These are phyloP conservation scores for Stenopsyche tienmushanensis DNA, from an alignment of 1,140 invertebrate species.

Conservation along the genomic window DNA sequence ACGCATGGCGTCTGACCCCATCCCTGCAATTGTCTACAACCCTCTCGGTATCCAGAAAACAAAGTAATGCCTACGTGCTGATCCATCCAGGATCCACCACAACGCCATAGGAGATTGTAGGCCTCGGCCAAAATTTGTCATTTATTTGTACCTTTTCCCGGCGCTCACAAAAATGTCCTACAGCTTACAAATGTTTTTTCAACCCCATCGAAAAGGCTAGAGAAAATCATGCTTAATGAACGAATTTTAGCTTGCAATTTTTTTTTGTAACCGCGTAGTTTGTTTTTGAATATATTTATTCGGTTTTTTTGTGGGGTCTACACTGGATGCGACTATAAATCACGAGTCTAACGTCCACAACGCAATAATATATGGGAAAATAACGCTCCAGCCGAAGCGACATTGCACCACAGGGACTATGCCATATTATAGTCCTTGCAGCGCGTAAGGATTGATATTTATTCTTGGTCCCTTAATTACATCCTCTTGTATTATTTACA, in stretches of 20 bases:
- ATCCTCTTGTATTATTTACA: no score
- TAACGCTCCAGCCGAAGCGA: constrained; percentile 16
- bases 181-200: no score
- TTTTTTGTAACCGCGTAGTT: background rate
- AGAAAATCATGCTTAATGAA: background rate
- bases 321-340: constrained; percentile 13
- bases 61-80: no score
- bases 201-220: no score
- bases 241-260: background rate
- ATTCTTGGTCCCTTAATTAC: no score
- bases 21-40: no score
- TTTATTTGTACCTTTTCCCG: background rate
- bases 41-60: no score
- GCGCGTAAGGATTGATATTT: constrained; percentile 11
- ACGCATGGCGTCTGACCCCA: no score
- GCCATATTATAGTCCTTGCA: constrained; percentile 8
- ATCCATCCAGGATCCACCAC: no score
- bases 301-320: background rate
- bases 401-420: constrained; percentile 28
- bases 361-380: constrained; percentile 34
- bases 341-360: constrained; percentile 19
- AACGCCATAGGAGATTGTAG: no score
- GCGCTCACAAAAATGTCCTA: no score
- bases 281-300: constrained; percentile 1
- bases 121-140: no score